Evolutionary conservation across 1,140 invertebrate species (phyloP), one percentile per base, ranked within the genome.

Genomic region (Harlomillsia oculata): DNA sequence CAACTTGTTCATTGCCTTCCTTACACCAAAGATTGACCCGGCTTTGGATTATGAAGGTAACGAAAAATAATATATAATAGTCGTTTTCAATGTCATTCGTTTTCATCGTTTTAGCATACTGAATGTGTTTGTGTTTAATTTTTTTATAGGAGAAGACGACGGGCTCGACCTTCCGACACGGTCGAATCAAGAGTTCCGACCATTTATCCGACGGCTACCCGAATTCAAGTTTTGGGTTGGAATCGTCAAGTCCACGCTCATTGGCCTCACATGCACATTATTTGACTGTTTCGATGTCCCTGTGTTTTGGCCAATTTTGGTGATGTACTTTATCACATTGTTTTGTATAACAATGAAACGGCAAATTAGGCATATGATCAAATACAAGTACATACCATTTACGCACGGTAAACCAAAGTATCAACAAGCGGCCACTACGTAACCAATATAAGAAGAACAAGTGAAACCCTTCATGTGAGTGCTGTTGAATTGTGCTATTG

Each of bases 161-260:
- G 91, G 90, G 28, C 90, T 92, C 54, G 85, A 87, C 67, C 80
- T 99, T 66, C 96, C 97, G 26, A 97, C 90, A 16, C 84, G 84
- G 71, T 82, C 83, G 25, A 94, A 89, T 70, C 95, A 99, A 76
- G 97, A 99, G 74, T 99, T 99, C 71, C 80, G 92, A 66, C 97
- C 97, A 40, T 99, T 99, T 70, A 98, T 99, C 70, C 78, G 96
- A 65, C 80, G 96, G 67, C 76, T 99, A 69, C 95, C 96, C 28
- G 97, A 99, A 78, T 99, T 99, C 71, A 99, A 99, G 76, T 99
- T 99, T 75, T 99, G 97, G 97, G 84, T 97, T 68, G 95, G 92
- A 64, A 87, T 96, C 43, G 85, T 88, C 34, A 97, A 94, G 71
- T 94, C 94, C 44, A 95, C 94, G n/a, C 48, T 91, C 2, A 79